Percentiles rank a stretch among this genome's conserved stretches.
These are phyloP conservation scores for Triplophysa dalaica DNA, from an alignment of 2,113 vertebrate species.

Conservation along the genomic window DNA sequence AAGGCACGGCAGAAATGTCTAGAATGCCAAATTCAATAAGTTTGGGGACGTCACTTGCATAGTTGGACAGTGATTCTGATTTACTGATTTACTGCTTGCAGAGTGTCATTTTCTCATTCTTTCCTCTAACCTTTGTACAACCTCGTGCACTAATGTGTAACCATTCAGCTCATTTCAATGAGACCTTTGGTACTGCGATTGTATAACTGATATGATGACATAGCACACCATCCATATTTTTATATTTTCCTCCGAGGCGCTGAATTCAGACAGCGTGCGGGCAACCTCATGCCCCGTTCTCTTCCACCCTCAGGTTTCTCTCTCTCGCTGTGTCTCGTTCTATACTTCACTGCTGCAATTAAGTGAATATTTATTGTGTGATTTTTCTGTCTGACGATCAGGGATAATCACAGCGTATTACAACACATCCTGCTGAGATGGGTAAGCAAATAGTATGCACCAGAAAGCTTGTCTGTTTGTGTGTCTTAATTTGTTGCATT, in stretches of 20 bases:
- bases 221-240: slow-evolving; percentile 28
- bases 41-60: background rate
- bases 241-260: slow-evolving; percentile 14
- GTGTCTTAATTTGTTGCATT: slow-evolving; percentile 35
- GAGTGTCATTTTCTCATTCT: slow-evolving; percentile 29
- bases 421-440: slow-evolving; percentile 51
- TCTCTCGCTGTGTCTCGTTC: background rate
- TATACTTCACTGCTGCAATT: slow-evolving; percentile 36
- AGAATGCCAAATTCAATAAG: background rate
- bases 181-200: slow-evolving; percentile 46
- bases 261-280: slow-evolving; percentile 31
- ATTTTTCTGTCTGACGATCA: slow-evolving; percentile 51
- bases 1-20: slow-evolving; percentile 4
- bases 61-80: background rate
- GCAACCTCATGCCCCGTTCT: slow-evolving; percentile 30
- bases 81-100: background rate
- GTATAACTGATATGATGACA: slow-evolving; percentile 32
- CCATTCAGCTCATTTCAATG: background rate
- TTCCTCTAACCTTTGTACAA: slow-evolving; percentile 46
- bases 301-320: slow-evolving; percentile 31
- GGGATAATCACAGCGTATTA: slow-evolving; percentile 49
- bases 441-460: slow-evolving; percentile 53
- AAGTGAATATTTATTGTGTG: slow-evolving; percentile 48
- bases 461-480: slow-evolving; percentile 14
- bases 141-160: slow-evolving; percentile 40